Evolutionary conservation across 2,113 vertebrate genomes (phyloP).

Genomic region (Sylvietta virens): DNA sequence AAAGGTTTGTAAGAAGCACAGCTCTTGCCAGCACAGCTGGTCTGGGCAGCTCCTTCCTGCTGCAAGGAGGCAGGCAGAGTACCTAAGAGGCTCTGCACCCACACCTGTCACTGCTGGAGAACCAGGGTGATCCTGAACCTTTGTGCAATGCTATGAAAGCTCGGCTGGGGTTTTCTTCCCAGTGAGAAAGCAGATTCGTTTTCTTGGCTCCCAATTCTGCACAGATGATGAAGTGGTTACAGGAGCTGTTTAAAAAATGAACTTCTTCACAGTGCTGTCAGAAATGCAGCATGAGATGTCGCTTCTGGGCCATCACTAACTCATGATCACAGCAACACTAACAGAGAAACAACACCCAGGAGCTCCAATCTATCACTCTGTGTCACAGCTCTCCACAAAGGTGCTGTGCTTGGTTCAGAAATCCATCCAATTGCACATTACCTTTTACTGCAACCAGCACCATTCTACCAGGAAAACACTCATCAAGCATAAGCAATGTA

Average conservation of each 20-base stretch:
- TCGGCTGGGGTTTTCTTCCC: fast-evolving
- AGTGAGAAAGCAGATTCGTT: fast-evolving
- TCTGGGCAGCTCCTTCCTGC: background rate
- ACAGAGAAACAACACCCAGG: background rate
- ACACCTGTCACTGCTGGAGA: background rate
- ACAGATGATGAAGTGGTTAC: background rate
- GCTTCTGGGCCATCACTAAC: background rate
- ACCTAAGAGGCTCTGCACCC: background rate
- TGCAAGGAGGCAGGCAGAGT: background rate
- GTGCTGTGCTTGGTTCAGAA: background rate
- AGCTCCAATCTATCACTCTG: background rate
- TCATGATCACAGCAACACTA: background rate
- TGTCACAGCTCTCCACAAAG: background rate
- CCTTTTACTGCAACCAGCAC: background rate
- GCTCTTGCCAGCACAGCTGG: background rate
- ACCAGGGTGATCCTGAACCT: background rate
- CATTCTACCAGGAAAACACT: background rate
- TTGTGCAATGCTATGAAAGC: background rate
- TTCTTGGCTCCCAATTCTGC: background rate
- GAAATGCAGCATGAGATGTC: background rate
- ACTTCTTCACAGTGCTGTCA: background rate
- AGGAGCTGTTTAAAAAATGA: background rate
- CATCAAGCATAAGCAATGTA: fast-evolving
- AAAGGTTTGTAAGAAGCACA: background rate
- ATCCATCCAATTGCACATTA: fast-evolving